Evolutionary conservation across 2,888 invertebrate genomes (phyloP).

Genomic region (Balanococcus diminutus): DNA sequence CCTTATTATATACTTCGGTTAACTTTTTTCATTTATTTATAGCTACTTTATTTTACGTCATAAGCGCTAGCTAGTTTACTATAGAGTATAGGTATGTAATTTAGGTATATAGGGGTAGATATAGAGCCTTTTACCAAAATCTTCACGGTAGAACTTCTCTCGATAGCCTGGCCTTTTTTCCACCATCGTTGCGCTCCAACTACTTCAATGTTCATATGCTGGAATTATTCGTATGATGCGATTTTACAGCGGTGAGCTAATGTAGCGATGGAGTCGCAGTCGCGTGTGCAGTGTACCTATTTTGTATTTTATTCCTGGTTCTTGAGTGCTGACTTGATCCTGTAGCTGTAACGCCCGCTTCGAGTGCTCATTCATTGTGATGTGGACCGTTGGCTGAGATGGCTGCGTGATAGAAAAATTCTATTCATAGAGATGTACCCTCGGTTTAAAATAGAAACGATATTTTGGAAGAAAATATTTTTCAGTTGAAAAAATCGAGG

Average conservation of each 20-base stretch:
- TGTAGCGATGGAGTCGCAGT: not conserved
- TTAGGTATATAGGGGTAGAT: too few species aligned
- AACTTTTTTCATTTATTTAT: not conserved
- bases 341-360: not conserved
- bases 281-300: not conserved
- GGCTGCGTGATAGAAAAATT: too few species aligned
- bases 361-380: not conserved
- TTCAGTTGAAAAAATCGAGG: too few species aligned
- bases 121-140: not conserved
- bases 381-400: not conserved
- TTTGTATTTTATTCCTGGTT: not conserved
- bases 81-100: too few species aligned
- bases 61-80: not conserved
- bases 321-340: not conserved
- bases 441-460: not conserved
- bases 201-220: not conserved
- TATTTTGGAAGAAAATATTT: not conserved
- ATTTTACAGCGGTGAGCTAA: slow-evolving; percentile 16
- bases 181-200: not conserved
- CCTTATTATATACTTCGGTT: slow-evolving; percentile 41
- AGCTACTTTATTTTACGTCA: not conserved
- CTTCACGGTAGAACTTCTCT: not conserved
- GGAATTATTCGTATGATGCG: not conserved
- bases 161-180: not conserved
- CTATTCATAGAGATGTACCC: not conserved